Evolutionary conservation across 2,113 vertebrate species (phyloP).

Genomic region (Andinoacara biseriatus): DNA sequence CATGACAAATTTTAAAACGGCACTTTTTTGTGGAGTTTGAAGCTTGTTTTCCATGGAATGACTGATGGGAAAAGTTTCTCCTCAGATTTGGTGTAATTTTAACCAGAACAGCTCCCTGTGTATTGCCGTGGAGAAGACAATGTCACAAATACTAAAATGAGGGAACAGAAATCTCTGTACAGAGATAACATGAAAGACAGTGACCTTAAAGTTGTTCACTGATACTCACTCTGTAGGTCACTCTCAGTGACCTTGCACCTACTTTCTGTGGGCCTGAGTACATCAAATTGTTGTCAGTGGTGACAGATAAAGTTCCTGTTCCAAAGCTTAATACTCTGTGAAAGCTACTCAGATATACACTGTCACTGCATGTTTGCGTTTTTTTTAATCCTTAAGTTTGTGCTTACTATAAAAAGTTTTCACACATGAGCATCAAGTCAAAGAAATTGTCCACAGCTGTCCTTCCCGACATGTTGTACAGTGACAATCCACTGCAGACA

Average conservation of each 20-base stretch:
- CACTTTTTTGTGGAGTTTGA: no score
- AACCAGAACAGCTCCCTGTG: background rate
- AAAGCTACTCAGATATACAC: conserved; percentile 22
- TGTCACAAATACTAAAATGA: background rate
- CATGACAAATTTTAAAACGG: no score
- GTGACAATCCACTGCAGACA: background rate
- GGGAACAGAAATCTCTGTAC: background rate
- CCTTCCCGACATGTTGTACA: background rate
- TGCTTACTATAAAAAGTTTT: background rate
- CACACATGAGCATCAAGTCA: background rate
- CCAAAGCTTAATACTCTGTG: background rate
- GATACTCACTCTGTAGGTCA: background rate
- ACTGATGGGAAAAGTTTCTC: no score
- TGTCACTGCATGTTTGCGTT: background rate
- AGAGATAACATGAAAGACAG: no score
- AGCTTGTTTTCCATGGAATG: no score
- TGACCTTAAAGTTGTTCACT: no score
- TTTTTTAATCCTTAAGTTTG: no score
- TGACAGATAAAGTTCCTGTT: background rate
- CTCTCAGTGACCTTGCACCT: background rate
- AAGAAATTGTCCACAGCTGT: background rate
- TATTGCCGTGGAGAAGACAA: background rate
- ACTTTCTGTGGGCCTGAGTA: background rate
- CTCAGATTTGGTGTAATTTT: background rate
- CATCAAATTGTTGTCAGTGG: background rate